phyloP scores from a whole-genome alignment of 2,888 invertebrate species.

The Eutolmus rufibarbis region DNA sequence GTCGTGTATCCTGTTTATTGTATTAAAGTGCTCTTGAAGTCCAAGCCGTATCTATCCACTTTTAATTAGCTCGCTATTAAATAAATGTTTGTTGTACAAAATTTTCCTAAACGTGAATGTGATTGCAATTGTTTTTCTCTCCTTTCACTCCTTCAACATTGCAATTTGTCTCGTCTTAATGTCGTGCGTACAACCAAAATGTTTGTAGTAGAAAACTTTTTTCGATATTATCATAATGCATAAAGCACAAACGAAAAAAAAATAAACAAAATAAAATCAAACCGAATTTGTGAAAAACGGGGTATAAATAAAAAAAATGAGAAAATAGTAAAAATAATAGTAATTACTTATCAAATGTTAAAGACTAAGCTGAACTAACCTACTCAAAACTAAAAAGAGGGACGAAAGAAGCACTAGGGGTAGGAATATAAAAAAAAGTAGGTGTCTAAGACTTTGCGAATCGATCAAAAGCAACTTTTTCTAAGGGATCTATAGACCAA shows the following conservation, averaged over 20 bases:
- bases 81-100: background rate
- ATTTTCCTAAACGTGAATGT: background rate
- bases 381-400: background rate
- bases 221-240: background rate
- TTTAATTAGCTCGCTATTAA: background rate
- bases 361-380: background rate
- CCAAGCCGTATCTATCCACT: background rate
- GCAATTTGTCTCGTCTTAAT: background rate
- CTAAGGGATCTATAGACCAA: conserved; percentile 31
- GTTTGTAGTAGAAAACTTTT: background rate
- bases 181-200: background rate
- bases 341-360: background rate
- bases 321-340: background rate
- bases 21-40: background rate
- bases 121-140: background rate
- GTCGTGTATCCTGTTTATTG: background rate
- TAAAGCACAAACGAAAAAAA: background rate
- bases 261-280: background rate
- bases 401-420: background rate
- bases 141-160: background rate
- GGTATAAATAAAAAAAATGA: background rate
- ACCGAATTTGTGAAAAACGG: background rate
- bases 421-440: background rate
- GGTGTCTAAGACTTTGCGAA: background rate
- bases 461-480: conserved; percentile 10